Conservation (phyloP, 2,888 invertebrate genomes). For the Congeria kusceri region DNA sequence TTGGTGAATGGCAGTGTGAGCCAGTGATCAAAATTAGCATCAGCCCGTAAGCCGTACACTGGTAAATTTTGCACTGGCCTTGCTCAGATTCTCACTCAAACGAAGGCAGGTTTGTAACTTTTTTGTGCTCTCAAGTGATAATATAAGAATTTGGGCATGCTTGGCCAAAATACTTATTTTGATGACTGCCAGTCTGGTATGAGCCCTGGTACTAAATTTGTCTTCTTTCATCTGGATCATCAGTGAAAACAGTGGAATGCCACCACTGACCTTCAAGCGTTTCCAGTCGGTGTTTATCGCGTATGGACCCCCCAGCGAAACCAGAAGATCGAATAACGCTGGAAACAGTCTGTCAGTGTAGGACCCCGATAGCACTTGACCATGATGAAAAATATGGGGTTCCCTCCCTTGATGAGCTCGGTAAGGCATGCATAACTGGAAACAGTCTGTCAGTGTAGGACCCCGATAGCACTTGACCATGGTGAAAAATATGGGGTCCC, state of each 20-base stretch:
- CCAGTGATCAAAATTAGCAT: no score
- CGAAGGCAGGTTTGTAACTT: neutral
- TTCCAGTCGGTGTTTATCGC: conserved; percentile 92
- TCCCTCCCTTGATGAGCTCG: conserved; percentile 93
- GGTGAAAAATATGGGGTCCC: conserved; percentile 94
- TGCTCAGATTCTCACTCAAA: no score
- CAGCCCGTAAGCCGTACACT: no score
- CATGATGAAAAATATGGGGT: conserved; percentile 94
- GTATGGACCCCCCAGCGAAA: conserved; percentile 91
- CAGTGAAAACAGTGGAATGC: conserved; percentile 92
- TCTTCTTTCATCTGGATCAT: conserved; percentile 88
- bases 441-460: conserved; percentile 88
- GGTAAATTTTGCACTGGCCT: no score
- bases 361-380: conserved; percentile 90
- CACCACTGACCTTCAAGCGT: conserved; percentile 94
- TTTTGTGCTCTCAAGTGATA: conserved; percentile 1
- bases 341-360: conserved; percentile 88
- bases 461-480: conserved; percentile 91
- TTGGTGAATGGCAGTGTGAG: no score
- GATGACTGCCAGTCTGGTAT: no score
- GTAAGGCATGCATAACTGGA: conserved; percentile 88
- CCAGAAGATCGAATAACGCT: conserved; percentile 88
- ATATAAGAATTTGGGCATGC: no score
- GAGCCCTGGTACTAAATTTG: no score
- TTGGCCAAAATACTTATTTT: no score